A percentile compares a stretch with the other conserved stretches of the same genome.
Evolutionary conservation across 2,797 vertebrate species (phyloP).

Genomic region (Etheostoma nigrum): DNA sequence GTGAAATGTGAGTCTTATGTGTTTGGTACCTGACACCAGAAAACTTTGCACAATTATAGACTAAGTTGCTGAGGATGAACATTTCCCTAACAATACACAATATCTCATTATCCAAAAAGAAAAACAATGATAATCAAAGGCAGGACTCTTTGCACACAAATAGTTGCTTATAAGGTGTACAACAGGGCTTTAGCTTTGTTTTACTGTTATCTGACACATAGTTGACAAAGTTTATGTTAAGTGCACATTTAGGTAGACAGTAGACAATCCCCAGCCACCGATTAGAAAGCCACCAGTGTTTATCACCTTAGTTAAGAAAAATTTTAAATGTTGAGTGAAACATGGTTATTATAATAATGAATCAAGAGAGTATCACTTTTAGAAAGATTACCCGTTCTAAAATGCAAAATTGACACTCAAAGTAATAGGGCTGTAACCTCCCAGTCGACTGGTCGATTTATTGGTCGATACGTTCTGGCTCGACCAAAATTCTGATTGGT

Average conservation of each 20-base stretch:
- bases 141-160: background rate
- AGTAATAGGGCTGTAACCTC: background rate
- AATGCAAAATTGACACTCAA: background rate
- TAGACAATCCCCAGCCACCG: background rate
- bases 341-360: background rate
- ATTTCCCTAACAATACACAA: background rate
- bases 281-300: background rate
- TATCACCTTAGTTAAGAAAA: background rate
- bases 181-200: background rate
- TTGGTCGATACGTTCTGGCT: too few species aligned
- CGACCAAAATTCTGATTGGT: too few species aligned
- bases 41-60: background rate
- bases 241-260: background rate
- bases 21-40: too few species aligned
- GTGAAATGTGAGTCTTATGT: too few species aligned
- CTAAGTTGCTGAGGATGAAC: background rate
- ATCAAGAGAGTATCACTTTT: background rate
- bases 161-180: background rate
- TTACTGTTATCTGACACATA: background rate
- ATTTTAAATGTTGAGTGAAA: background rate
- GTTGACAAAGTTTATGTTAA: background rate
- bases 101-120: constrained; percentile 1
- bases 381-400: background rate
- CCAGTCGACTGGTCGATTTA: too few species aligned
- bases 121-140: background rate